Evolutionary conservation across 2,888 invertebrate species (phyloP).

Genomic region (Labia minor): DNA sequence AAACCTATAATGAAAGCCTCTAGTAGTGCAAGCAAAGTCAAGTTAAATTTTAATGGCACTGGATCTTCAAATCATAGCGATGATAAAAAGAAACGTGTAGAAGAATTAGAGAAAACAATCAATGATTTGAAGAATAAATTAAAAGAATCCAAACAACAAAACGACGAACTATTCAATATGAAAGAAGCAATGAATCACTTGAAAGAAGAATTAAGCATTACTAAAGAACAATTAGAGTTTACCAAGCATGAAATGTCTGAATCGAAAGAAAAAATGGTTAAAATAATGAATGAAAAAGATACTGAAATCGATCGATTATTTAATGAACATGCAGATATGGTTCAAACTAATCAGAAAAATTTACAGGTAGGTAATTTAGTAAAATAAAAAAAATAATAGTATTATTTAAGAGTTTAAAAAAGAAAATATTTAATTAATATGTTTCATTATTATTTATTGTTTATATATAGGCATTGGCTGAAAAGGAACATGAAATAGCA

Average conservation of each 20-base stretch:
- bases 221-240: not conserved
- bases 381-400: too few species aligned
- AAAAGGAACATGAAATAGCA: not conserved
- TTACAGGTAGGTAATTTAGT: not conserved
- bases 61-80: not conserved
- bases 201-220: not conserved
- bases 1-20: not conserved
- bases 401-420: too few species aligned
- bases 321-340: constrained; percentile 1
- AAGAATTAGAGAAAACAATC: not conserved
- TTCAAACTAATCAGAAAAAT: not conserved
- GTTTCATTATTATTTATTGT: not conserved
- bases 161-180: not conserved
- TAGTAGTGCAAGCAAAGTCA: not conserved
- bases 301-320: not conserved
- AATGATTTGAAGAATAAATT: not conserved
- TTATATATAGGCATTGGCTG: not conserved
- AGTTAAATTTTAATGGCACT: not conserved
- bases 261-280: not conserved
- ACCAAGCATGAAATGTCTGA: not conserved
- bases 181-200: not conserved
- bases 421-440: too few species aligned
- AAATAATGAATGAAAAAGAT: not conserved
- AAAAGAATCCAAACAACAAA: not conserved
- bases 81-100: not conserved